Evolutionary conservation across 2,113 vertebrate genomes (phyloP), one percentile per base, ranked within the genome.

Genomic region (Tamias sibiricus): DNA sequence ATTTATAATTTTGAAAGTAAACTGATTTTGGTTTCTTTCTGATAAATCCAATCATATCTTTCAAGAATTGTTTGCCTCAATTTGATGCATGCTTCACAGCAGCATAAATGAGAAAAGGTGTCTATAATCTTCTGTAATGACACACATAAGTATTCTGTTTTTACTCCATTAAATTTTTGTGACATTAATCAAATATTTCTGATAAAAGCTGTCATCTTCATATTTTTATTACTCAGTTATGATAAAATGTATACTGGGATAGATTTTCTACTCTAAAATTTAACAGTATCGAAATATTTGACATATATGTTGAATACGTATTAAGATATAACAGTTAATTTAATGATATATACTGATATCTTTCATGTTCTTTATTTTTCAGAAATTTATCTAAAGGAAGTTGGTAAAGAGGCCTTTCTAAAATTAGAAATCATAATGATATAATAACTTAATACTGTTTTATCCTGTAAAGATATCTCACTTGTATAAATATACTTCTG

Each of bases 1-100:
- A 62, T 79, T 96, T 89, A 89, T 94, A 79, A 95, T 96, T 90
- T 93, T 72, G 22, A 9, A 97, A 97, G 35, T 75, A 95, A 95
- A 87, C 28, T 82, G 47, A 74, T 13, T 87, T 91, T 64, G 75
- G 0, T 81, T 24, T 96, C 30, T 95, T 93, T 89, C 35, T 91
- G n/a, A 96, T 40, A 92, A 87, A 88, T 80, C 8, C 8, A 37
- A 32, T 76, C 4, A 66, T 89, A 90, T 88, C 20, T 94, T 86
- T 79, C 81, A 95, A 32, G 16, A 35, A 88, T 95, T 96, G 40
- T 85, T 93, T 95, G 69, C 74, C 88, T 94, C 94, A 52, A 8
- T 87, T 94, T 95, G n/a, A 88, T 86, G 0, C 87, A 69, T 37
- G 35, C 1, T 40, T 83, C 54, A n/a, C 2, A 84, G 13, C 32